Evolutionary conservation across 2,888 invertebrate species (phyloP), one percentile per base, ranked within the genome.

Genomic region (Drosophila robusta): DNA sequence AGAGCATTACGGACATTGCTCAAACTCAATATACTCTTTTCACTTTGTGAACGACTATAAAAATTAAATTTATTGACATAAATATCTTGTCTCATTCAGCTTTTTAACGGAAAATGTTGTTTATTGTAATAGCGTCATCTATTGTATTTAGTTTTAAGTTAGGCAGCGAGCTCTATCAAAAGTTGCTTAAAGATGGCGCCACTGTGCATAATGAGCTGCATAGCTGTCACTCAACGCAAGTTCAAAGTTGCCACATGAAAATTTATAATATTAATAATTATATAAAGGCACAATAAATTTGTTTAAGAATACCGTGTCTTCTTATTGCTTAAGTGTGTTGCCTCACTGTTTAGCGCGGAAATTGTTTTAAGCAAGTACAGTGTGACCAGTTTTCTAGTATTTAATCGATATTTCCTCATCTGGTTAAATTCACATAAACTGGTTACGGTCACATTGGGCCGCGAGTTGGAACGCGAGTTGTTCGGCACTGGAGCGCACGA

Each of bases 381-480:
- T 29, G 54, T 58, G 54, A n/a, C 45, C 50, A 11, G 14, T 1
- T 3, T 11, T 56, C n/a, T 41, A 42, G 47, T 54, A 65, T 42
- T 65, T 22, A 65, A 60, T 65, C 22, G 1, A 49, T 46, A 38
- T n/a, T 42, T 14, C 9, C 14, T 4, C n/a, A 8, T 42, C 36
- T 4, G 14, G 50, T 46, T 3, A 52, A 55, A 42, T 3, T 2
- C 0, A 8, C 9, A 46, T 8, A 50, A 46, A 2, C 47, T 38
- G 14, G 5, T 12, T 46, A 66, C 72, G 75, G 73, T 64, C 73
- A 73, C 75, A 70, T 64, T 54, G 51, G 36, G 60, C 75, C 75
- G 70, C 70, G 64, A 74, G 75, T 70, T 74, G 73, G 70, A 70
- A 74, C 73, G 73, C 64, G 70, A 74, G 34, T 73, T 74, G 73